These are phyloP conservation scores for Diogma glabrata DNA, from an alignment of 2,888 invertebrate genomes.

Conservation along the genomic window DNA sequence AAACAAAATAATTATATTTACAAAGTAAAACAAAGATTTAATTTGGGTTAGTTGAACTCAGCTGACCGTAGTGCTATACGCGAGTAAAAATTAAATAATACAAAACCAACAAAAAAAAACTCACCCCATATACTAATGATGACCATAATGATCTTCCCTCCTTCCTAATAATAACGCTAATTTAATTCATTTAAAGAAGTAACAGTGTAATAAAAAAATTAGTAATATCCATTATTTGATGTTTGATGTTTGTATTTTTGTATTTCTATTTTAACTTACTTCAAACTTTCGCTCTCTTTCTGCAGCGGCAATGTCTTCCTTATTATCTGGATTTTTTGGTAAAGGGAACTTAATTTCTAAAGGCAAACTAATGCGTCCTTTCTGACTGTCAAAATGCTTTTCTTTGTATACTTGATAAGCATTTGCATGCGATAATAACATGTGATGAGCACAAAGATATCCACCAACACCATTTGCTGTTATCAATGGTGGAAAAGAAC, in stretches of 20 bases:
- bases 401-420: constrained; percentile 29
- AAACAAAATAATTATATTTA: too few relatives aligned
- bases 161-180: too few relatives aligned
- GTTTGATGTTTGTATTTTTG: not conserved
- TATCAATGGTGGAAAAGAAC: constrained; percentile 24
- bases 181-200: too few relatives aligned
- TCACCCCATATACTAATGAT: too few relatives aligned
- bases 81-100: too few relatives aligned
- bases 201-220: too few relatives aligned
- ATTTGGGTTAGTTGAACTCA: too few relatives aligned
- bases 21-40: too few relatives aligned
- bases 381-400: constrained; percentile 17
- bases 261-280: not conserved
- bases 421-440: constrained; percentile 42
- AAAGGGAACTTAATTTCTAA: constrained; percentile 24
- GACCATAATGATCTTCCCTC: too few relatives aligned
- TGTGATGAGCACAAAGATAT: constrained; percentile 40
- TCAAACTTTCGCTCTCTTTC: not conserved
- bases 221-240: too few relatives aligned
- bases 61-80: too few relatives aligned
- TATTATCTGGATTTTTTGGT: constrained; percentile 19
- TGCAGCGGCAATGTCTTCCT: constrained; percentile 14
- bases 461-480: constrained; percentile 37
- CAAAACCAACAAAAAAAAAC: too few relatives aligned
- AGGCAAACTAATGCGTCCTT: constrained; percentile 28